These are phyloP conservation scores for Sarcophaga bullata DNA, from an alignment of 1,140 invertebrate species.

Conservation along the genomic window DNA sequence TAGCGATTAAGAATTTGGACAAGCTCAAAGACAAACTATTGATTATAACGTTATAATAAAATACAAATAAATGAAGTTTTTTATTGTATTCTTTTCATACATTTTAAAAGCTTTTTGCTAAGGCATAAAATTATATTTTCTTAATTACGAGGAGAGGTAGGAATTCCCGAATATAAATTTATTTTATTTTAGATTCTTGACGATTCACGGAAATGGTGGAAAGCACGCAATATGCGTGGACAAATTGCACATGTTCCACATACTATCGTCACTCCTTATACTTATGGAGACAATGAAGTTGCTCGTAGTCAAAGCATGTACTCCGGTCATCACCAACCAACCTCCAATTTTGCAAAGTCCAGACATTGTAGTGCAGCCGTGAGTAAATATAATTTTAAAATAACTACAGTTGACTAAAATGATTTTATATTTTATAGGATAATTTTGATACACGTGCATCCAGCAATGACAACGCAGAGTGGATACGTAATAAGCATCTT, in stretches of 20 bases:
- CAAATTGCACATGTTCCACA: constrained; percentile 95
- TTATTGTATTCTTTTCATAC: too few species aligned
- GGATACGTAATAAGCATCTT: constrained; percentile 85
- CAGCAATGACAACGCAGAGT: constrained; percentile 72
- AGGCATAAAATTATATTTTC: too few species aligned
- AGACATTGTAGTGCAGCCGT: neutral
- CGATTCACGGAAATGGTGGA: constrained; percentile 98
- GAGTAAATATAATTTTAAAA: neutral
- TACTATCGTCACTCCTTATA: constrained; percentile 89
- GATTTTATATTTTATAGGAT: constrained; percentile 59
- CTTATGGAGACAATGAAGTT: constrained; percentile 65
- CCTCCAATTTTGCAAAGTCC: constrained; percentile 5
- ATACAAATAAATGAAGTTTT: too few species aligned
- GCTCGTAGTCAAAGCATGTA: neutral
- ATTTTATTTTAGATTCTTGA: constrained; percentile 80
- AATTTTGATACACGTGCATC: constrained; percentile 66
- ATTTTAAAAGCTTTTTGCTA: too few species aligned
- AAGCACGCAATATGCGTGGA: constrained; percentile 88
- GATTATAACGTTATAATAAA: too few species aligned
- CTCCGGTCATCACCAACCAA: constrained; percentile 17
- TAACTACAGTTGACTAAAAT: neutral
- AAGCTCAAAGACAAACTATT: too few species aligned
- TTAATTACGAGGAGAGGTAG: too few species aligned
- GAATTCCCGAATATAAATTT: neutral
- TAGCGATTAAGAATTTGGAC: too few species aligned